Evolutionary conservation across 2,797 vertebrate genomes (phyloP).

Genomic region (Poecilia velifera): DNA sequence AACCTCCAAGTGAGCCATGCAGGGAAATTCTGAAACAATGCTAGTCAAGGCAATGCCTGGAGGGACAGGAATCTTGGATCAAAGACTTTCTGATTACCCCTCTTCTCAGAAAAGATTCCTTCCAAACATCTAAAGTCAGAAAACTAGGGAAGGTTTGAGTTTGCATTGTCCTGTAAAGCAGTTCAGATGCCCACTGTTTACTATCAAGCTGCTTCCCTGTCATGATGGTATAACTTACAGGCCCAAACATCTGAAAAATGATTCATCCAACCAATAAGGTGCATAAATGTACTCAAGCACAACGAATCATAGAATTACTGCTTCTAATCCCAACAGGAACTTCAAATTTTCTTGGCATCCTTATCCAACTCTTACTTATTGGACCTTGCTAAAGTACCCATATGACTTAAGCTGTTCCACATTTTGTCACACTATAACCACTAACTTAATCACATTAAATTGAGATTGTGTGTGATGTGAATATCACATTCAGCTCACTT

Average conservation of each 20-base stretch:
- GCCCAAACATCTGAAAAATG: slow-evolving; percentile 55
- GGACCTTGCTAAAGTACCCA: neutral
- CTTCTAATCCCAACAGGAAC: slow-evolving; percentile 30
- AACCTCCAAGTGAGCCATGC: slow-evolving; percentile 59
- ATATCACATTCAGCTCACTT: neutral
- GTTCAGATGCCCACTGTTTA: slow-evolving; percentile 65
- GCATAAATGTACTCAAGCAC: slow-evolving; percentile 34
- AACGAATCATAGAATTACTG: slow-evolving; percentile 37
- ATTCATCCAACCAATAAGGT: slow-evolving; percentile 58
- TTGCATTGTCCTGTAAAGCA: slow-evolving; percentile 52
- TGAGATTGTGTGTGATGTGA: neutral
- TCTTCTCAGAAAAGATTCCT: slow-evolving; percentile 36
- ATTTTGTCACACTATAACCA: neutral
- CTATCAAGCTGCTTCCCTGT: slow-evolving; percentile 56
- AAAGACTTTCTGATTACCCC: slow-evolving; percentile 52
- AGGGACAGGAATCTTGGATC: slow-evolving; percentile 56
- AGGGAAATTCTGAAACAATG: slow-evolving; percentile 73
- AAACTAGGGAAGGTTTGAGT: slow-evolving; percentile 27
- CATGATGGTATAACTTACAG: slow-evolving; percentile 63
- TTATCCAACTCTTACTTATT: slow-evolving; percentile 21
- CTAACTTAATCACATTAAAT: neutral
- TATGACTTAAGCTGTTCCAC: neutral
- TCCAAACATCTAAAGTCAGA: slow-evolving; percentile 41
- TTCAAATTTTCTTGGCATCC: slow-evolving; percentile 13
- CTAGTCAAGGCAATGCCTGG: slow-evolving; percentile 59